These are phyloP conservation scores for Epinephelus lanceolatus DNA, from an alignment of 2,113 vertebrate genomes.

Conservation along the genomic window DNA sequence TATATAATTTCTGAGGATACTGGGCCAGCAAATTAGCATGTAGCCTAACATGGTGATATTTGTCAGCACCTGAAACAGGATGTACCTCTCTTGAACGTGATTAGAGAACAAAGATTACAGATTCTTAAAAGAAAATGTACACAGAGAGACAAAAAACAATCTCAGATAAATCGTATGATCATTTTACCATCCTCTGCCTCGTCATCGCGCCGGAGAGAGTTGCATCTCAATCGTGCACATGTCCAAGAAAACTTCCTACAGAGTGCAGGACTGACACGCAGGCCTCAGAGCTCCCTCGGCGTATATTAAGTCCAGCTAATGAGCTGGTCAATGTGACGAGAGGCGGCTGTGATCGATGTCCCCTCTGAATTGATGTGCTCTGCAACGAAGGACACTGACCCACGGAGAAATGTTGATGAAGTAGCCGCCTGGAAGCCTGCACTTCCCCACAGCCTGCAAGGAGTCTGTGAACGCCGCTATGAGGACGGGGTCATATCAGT, in stretches of 20 bases:
- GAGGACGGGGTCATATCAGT: constrained; percentile 23
- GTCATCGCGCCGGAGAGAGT: constrained; percentile 18
- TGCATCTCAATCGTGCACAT: constrained; percentile 8
- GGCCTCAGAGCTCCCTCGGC: constrained; percentile 60
- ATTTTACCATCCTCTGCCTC: not conserved
- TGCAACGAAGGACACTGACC: constrained; percentile 81
- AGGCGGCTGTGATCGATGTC: constrained; percentile 81
- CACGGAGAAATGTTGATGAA: constrained; percentile 81
- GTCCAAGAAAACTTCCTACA: constrained; percentile 43
- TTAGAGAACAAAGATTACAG: not conserved
- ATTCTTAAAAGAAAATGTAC: not conserved
- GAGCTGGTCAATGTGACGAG: constrained; percentile 82
- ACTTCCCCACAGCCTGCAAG: constrained; percentile 28
- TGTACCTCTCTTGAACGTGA: not conserved
- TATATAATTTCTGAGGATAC: not conserved
- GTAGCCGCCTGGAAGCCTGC: constrained; percentile 64
- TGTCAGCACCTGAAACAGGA: not conserved
- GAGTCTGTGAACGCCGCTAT: constrained; percentile 13
- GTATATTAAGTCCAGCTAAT: constrained; percentile 83
- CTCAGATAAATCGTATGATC: not conserved
- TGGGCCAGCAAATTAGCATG: not conserved
- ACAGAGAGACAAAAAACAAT: not conserved
- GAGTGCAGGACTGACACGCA: constrained; percentile 55
- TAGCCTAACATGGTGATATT: not conserved
- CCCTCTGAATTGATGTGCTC: constrained; percentile 80